phyloP scores from a whole-genome alignment of 1,140 invertebrate genomes.

The Aphidius gifuensis region DNA sequence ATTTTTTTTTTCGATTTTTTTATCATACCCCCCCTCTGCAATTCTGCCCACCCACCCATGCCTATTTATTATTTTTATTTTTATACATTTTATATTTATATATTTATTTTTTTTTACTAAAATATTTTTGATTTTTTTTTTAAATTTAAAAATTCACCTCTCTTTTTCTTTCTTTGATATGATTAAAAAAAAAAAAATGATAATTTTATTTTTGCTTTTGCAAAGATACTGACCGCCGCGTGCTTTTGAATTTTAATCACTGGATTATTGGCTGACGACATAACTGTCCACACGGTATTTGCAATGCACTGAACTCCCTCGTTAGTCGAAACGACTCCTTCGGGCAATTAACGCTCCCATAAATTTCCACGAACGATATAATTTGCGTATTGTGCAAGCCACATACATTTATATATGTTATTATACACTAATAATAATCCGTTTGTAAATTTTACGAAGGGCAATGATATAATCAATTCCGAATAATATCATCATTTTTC shows the following conservation, averaged over 20 bases:
- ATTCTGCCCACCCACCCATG: no score
- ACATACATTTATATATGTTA: background rate
- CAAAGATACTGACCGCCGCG: background rate
- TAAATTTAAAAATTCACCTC: no score
- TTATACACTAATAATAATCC: background rate
- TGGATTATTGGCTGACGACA: conserved; percentile 17
- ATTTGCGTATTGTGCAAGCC: conserved; percentile 28
- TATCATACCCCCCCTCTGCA: background rate
- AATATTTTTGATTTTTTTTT: background rate
- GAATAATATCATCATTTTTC: conserved; percentile 2
- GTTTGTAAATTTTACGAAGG: conserved; percentile 8
- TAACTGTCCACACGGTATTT: conserved; percentile 14
- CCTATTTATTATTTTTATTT: conserved; percentile 21
- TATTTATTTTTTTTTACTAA: conserved; percentile 3
- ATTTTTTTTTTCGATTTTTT: background rate
- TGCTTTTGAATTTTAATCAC: conserved; percentile 26
- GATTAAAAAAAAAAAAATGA: no score
- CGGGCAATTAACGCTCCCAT: conserved; percentile 33
- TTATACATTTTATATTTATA: conserved; percentile 39
- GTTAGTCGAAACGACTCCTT: conserved; percentile 36
- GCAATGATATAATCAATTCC: conserved; percentile 11
- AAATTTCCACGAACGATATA: conserved; percentile 28
- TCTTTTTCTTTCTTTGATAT: no score
- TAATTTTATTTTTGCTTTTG: no score
- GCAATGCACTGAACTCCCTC: conserved; percentile 26